Conservation (phyloP, 2,888 invertebrate species). For the Apotomis turbidana region DNA sequence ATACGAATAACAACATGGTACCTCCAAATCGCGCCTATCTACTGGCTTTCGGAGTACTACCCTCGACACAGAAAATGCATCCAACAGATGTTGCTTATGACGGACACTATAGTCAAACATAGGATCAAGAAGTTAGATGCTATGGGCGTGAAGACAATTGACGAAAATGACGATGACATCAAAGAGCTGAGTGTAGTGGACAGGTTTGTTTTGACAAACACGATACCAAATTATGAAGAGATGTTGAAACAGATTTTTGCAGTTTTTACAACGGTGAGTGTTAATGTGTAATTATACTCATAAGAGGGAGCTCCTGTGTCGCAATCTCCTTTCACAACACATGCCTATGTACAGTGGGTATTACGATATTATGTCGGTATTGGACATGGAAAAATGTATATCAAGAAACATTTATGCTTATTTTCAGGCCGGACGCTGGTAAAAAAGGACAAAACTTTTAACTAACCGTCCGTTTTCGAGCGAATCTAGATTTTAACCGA, state of each 20-base stretch:
- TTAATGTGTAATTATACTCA: background rate
- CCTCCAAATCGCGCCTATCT: slow-evolving; percentile 67
- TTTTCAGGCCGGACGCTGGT: no score
- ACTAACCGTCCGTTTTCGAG: no score
- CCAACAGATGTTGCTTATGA: slow-evolving; percentile 50
- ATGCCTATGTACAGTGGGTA: no score
- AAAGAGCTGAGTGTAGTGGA: slow-evolving; percentile 66
- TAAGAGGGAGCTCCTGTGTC: no score
- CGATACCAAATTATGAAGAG: slow-evolving; percentile 57
- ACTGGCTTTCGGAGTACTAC: slow-evolving; percentile 55
- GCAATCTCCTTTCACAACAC: no score
- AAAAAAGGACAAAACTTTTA: no score
- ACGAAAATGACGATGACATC: slow-evolving; percentile 36
- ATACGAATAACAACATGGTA: slow-evolving; percentile 74
- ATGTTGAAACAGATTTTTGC: slow-evolving; percentile 66
- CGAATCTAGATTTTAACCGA: no score
- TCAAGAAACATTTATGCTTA: no score
- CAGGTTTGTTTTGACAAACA: slow-evolving; percentile 62
- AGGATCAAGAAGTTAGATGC: slow-evolving; percentile 43
- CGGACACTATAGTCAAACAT: slow-evolving; percentile 52
- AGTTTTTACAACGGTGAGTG: slow-evolving; percentile 71
- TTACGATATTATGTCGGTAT: no score
- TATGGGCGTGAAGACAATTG: no score
- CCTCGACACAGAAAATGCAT: slow-evolving; percentile 48
- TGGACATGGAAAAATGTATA: no score